Conservation (phyloP, 1,140 invertebrate genomes). For the Helicoverpa zea region DNA sequence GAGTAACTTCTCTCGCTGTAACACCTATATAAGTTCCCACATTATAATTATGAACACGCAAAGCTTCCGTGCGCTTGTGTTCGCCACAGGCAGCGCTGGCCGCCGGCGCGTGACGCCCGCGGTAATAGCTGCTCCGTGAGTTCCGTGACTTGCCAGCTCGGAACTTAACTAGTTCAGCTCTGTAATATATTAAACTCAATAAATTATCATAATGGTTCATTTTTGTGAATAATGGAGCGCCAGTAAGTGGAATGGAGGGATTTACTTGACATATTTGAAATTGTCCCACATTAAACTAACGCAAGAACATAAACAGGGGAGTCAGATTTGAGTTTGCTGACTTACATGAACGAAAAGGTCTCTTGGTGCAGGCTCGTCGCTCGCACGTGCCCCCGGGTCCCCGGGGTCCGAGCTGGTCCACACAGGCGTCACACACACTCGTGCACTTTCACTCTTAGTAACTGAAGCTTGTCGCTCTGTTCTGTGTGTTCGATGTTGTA, state of each 20-base stretch:
- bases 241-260: background rate
- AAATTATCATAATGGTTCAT: slow-evolving; percentile 29
- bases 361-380: too few relatives aligned
- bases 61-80: background rate
- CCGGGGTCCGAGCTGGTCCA: background rate
- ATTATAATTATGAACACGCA: background rate
- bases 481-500: slow-evolving; percentile 68
- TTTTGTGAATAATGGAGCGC: slow-evolving; percentile 8
- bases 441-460: slow-evolving; percentile 65
- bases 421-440: slow-evolving; percentile 9
- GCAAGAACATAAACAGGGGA: too few relatives aligned
- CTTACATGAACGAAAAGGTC: too few relatives aligned
- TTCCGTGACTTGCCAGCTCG: slow-evolving; percentile 11
- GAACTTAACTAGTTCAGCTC: slow-evolving; percentile 17
- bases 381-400: too few relatives aligned
- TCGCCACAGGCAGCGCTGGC: background rate
- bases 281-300: too few relatives aligned
- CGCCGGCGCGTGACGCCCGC: background rate
- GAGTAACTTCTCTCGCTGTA: background rate
- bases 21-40: background rate
- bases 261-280: background rate
- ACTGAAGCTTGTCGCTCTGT: slow-evolving; percentile 71
- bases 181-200: slow-evolving; percentile 13
- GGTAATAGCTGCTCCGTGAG: slow-evolving; percentile 16
- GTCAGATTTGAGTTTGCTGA: too few relatives aligned